Evolutionary conservation across 2,888 invertebrate species (phyloP).

Genomic region (Rhagonycha lutea): DNA sequence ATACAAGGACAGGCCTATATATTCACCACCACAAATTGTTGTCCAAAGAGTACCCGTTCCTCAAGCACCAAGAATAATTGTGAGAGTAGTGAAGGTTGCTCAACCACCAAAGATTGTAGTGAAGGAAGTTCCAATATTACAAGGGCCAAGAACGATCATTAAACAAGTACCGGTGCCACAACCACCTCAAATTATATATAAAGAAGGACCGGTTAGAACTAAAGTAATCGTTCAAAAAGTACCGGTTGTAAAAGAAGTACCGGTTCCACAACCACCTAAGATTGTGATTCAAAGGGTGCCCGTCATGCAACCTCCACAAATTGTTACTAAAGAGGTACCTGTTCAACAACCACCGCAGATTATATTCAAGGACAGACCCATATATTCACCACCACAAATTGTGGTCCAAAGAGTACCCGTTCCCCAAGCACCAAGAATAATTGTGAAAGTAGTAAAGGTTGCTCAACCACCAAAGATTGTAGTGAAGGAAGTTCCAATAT

Average conservation of each 20-base stretch:
- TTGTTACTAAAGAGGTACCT: conserved; percentile 1
- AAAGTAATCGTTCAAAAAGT: background rate
- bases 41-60: background rate
- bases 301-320: background rate
- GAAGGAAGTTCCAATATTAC: conserved; percentile 9
- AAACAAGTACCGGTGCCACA: background rate
- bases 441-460: background rate
- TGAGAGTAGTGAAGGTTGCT: conserved; percentile 5
- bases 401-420: background rate
- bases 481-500: conserved; percentile 3
- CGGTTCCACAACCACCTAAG: background rate
- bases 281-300: background rate
- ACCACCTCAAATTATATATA: background rate
- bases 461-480: conserved; percentile 1
- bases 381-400: background rate
- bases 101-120: conserved; percentile 10
- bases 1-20: background rate
- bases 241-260: background rate
- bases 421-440: background rate
- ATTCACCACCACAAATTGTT: background rate
- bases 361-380: background rate
- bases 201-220: background rate
- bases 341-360: background rate
- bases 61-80: conserved; percentile 6
- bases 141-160: conserved; percentile 2